Evolutionary conservation across 1,140 invertebrate species (phyloP).

Genomic region (Drosophila nigromelanica): DNA sequence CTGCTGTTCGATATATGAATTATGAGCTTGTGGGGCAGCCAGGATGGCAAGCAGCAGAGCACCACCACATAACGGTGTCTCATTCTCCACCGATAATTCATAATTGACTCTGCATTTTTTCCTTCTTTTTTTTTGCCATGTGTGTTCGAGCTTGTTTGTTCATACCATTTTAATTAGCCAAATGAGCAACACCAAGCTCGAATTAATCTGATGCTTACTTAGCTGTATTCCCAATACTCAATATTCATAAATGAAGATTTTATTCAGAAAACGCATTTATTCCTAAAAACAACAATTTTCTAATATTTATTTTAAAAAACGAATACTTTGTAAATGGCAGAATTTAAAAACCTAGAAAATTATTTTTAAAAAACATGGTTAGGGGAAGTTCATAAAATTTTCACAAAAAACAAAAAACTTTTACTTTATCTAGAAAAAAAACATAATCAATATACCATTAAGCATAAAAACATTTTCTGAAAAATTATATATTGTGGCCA

Average conservation of each 20-base stretch:
- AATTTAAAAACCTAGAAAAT: too few relatives aligned
- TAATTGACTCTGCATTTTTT: conserved; percentile 40
- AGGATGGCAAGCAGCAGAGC: conserved; percentile 6
- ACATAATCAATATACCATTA: background rate
- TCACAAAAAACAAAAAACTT: too few relatives aligned
- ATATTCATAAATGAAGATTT: background rate
- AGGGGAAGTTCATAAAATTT: too few relatives aligned
- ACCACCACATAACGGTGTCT: conserved; percentile 48
- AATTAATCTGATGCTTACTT: background rate
- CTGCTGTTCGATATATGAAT: conserved; percentile 69
- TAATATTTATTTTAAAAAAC: too few relatives aligned
- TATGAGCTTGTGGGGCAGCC: conserved; percentile 56
- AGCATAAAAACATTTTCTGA: too few relatives aligned
- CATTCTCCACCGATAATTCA: conserved; percentile 57
- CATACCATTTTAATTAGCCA: conserved; percentile 73
- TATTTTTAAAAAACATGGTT: too few relatives aligned
- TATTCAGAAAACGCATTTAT: background rate
- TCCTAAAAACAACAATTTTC: too few relatives aligned
- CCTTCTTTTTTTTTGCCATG: background rate
- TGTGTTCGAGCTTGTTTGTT: conserved; percentile 50
- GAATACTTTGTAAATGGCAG: too few relatives aligned
- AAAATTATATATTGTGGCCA: too few relatives aligned
- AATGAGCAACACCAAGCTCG: conserved; percentile 50
- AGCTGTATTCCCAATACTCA: background rate
- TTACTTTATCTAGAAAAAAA: too few relatives aligned